Evolutionary conservation across 2,888 invertebrate species (phyloP).

Genomic region (Latrodectus elegans): DNA sequence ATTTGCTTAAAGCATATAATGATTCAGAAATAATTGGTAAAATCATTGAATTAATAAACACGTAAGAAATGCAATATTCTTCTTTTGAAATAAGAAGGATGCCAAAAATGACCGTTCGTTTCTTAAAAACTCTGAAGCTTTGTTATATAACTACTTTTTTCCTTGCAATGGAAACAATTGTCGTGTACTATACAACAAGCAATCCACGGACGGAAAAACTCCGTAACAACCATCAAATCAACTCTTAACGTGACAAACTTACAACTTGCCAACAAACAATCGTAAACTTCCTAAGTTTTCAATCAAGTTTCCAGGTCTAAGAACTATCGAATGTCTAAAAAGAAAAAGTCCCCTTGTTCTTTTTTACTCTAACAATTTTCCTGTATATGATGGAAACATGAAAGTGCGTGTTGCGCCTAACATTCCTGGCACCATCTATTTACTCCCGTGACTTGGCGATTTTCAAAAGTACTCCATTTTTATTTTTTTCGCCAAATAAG

Average conservation of each 20-base stretch:
- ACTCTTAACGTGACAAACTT: constrained; percentile 60
- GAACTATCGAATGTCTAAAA: constrained; percentile 23
- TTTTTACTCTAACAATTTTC: not conserved
- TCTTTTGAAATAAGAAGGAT: not conserved
- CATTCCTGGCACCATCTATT: constrained; percentile 40
- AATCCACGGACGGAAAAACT: constrained; percentile 32
- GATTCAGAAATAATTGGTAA: too few species aligned
- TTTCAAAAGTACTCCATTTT: constrained; percentile 33
- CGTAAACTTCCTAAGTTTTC: constrained; percentile 63
- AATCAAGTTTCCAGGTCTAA: constrained; percentile 58
- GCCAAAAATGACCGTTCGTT: not conserved
- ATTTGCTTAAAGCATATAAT: too few species aligned
- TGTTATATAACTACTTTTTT: not conserved
- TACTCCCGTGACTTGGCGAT: constrained; percentile 63
- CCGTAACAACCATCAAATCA: constrained; percentile 59
- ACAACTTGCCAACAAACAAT: constrained; percentile 57
- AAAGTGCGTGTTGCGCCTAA: constrained; percentile 55
- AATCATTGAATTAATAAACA: not conserved
- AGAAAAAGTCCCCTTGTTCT: not conserved
- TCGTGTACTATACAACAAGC: constrained; percentile 5
- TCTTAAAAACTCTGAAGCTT: not conserved
- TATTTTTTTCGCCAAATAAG: constrained; percentile 55
- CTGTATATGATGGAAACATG: not conserved
- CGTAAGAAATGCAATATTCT: not conserved
- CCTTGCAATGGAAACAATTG: constrained; percentile 14